These are phyloP conservation scores for Aythya baeri DNA, from an alignment of 2,113 vertebrate species.

Conservation along the genomic window DNA sequence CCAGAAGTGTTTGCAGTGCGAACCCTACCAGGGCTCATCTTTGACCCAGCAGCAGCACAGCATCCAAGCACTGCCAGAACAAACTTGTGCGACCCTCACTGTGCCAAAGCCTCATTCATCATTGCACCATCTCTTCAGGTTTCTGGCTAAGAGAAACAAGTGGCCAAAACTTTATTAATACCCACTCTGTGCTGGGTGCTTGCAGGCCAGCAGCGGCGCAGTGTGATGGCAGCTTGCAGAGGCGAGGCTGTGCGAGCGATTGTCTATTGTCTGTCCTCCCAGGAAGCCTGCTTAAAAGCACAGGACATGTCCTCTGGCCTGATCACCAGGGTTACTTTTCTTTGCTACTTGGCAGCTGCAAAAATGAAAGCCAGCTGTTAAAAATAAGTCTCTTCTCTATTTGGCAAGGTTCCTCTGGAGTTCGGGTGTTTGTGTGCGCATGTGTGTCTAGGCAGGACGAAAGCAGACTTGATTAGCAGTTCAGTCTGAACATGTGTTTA, in stretches of 20 bases:
- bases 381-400: background rate
- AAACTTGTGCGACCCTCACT: accelerated
- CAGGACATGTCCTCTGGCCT: conserved; percentile 20
- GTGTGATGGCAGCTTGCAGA: background rate
- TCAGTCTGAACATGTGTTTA: background rate
- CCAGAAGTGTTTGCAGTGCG: background rate
- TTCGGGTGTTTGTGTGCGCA: background rate
- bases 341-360: conserved; percentile 44
- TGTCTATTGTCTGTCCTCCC: background rate
- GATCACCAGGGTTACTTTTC: conserved; percentile 35
- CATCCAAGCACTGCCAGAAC: background rate
- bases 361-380: conserved; percentile 34
- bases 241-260: background rate
- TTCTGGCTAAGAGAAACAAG: background rate
- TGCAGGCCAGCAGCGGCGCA: background rate
- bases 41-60: background rate
- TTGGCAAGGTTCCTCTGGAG: conserved; percentile 9
- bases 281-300: background rate
- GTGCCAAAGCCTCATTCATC: background rate
- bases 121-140: background rate
- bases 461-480: background rate
- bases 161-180: background rate
- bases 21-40: background rate
- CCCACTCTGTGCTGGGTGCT: background rate
- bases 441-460: background rate